A percentile compares a stretch with the other conserved stretches of the same genome.
Conservation (phyloP, 2,888 invertebrate genomes). For the Nesidiocoris tenuis region DNA sequence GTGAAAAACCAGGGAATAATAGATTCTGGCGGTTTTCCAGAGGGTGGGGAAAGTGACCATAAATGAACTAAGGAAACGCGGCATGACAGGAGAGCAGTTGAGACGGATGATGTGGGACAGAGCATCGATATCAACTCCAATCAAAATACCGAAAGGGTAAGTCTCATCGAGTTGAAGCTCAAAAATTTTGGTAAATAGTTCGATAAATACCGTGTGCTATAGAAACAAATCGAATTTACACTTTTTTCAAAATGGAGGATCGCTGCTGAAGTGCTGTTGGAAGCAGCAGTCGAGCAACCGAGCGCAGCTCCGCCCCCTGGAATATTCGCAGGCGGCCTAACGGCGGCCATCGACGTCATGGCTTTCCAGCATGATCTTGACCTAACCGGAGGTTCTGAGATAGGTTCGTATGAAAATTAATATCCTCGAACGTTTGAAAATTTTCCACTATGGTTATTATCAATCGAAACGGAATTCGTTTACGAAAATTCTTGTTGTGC, state of each 20-base stretch:
- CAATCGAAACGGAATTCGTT: no score
- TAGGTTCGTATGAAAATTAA: no score
- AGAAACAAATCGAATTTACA: no score
- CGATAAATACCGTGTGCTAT: no score
- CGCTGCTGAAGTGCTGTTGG: slow-evolving; percentile 44
- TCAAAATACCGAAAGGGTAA: slow-evolving; percentile 66
- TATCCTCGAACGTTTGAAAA: no score
- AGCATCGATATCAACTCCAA: slow-evolving; percentile 82
- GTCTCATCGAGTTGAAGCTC: no score
- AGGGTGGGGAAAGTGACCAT: slow-evolving; percentile 86
- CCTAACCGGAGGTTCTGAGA: slow-evolving; percentile 53
- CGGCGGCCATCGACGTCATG: slow-evolving; percentile 78
- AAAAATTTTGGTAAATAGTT: no score
- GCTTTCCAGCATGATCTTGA: slow-evolving; percentile 77
- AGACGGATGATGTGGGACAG: slow-evolving; percentile 88
- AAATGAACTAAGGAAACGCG: slow-evolving; percentile 74
- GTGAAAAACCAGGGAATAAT: no score
- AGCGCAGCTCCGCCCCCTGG: background rate
- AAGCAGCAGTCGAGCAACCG: slow-evolving; percentile 23
- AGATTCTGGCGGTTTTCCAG: no score
- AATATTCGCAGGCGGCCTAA: slow-evolving; percentile 60
- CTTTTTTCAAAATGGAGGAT: no score
- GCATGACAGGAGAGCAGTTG: slow-evolving; percentile 83
- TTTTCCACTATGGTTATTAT: no score
- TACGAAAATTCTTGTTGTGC: no score